Conservation (phyloP, 2,113 vertebrate species). For the Origma solitaria region DNA sequence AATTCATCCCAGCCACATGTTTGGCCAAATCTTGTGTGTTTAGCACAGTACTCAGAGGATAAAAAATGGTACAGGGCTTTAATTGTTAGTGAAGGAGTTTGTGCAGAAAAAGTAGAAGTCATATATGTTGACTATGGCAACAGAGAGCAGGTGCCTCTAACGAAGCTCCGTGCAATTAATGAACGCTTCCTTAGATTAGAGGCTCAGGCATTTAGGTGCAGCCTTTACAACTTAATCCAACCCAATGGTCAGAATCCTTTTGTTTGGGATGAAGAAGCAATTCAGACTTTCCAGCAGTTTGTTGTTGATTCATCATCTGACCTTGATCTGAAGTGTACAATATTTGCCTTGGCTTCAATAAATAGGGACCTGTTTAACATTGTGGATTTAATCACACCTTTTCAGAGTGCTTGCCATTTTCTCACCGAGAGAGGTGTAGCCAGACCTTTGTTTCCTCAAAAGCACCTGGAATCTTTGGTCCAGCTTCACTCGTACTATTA, state of each 20-base stretch:
- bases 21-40: slow-evolving; percentile 71
- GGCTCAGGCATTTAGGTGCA: slow-evolving; percentile 90
- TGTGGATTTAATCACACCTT: slow-evolving; percentile 90
- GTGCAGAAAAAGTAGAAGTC: slow-evolving; percentile 74
- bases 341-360: slow-evolving; percentile 85
- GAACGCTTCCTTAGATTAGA: slow-evolving; percentile 77
- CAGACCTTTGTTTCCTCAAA: slow-evolving; percentile 58
- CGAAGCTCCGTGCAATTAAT: slow-evolving; percentile 72
- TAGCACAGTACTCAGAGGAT: slow-evolving; percentile 79
- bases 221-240: slow-evolving; percentile 84
- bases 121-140: slow-evolving; percentile 89
- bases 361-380: slow-evolving; percentile 79
- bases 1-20: slow-evolving; percentile 53
- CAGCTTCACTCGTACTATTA: slow-evolving; percentile 85
- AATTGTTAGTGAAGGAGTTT: slow-evolving; percentile 59
- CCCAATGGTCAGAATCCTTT: slow-evolving; percentile 71
- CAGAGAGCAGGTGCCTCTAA: slow-evolving; percentile 69
- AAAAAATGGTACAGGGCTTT: slow-evolving; percentile 88
- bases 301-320: slow-evolving; percentile 64
- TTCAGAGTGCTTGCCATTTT: slow-evolving; percentile 81
- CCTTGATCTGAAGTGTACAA: slow-evolving; percentile 81
- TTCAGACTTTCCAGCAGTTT: slow-evolving; percentile 78
- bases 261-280: slow-evolving; percentile 77
- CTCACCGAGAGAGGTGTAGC: slow-evolving; percentile 73
- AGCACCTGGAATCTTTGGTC: slow-evolving; percentile 62